phyloP scores from a whole-genome alignment of 2,888 invertebrate genomes.

The Ligdia adustata region DNA sequence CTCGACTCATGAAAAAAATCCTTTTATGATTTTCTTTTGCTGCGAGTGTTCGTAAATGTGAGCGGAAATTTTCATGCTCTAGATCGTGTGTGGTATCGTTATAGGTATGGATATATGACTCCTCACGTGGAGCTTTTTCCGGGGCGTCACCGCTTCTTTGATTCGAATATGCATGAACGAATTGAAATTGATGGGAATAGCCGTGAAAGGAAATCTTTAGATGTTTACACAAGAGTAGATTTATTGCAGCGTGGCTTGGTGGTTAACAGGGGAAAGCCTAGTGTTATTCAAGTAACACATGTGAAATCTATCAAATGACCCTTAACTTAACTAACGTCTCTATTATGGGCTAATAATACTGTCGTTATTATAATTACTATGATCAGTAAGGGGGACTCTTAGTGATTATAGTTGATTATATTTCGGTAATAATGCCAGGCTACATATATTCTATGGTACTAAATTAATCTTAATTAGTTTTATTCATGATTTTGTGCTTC shows the following conservation, averaged over 20 bases:
- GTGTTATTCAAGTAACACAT: conserved; percentile 18
- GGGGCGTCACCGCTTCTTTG: conserved; percentile 37
- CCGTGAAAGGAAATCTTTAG: conserved; percentile 31
- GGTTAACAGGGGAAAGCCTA: conserved; percentile 20
- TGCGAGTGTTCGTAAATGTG: conserved; percentile 12
- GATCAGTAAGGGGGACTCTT: no score
- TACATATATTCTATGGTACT: no score
- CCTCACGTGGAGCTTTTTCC: conserved; percentile 37
- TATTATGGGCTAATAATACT: no score
- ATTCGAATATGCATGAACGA: conserved; percentile 39
- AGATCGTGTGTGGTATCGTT: conserved; percentile 13
- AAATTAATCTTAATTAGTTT: no score
- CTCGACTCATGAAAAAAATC: conserved; percentile 21
- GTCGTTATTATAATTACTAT: no score
- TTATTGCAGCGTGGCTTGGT: conserved; percentile 24
- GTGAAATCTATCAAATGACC: conserved; percentile 19
- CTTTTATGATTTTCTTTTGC: conserved; percentile 25
- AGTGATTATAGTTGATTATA: no score
- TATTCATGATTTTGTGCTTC: no score
- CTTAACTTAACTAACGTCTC: no score
- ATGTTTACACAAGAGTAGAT: conserved; percentile 34
- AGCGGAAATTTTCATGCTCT: conserved; percentile 21
- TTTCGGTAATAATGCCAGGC: no score
- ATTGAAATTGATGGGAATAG: conserved; percentile 39
- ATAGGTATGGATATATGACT: conserved; percentile 14